phyloP scores from a whole-genome alignment of 1,140 invertebrate species.

The Aphaenogaster ashmeadi region DNA sequence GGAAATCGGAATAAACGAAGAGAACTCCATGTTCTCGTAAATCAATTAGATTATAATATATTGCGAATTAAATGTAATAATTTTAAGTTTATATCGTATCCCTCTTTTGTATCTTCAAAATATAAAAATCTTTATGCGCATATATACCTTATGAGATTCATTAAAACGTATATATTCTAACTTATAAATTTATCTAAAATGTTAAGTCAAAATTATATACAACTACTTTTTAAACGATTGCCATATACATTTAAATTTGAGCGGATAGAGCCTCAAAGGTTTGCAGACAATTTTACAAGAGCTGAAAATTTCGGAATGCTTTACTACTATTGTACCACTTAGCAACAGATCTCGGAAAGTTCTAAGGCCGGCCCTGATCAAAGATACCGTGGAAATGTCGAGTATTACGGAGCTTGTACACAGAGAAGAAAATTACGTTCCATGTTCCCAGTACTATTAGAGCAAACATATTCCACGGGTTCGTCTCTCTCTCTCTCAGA shows the following conservation, averaged over 20 bases:
- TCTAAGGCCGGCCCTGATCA: slow-evolving; percentile 30
- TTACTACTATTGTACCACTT: neutral
- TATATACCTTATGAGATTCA: neutral
- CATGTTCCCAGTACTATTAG: slow-evolving; percentile 60
- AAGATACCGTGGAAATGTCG: slow-evolving; percentile 43
- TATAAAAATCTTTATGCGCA: neutral
- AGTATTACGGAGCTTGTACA: slow-evolving; percentile 51
- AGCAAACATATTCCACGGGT: slow-evolving; percentile 66
- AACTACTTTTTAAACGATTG: neutral
- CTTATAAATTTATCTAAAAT: neutral
- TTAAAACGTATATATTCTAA: no score
- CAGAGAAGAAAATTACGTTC: slow-evolving; percentile 66
- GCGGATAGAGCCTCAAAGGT: neutral
- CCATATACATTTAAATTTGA: neutral
- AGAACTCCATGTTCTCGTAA: no score
- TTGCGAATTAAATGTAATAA: neutral
- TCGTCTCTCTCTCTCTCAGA: slow-evolving; percentile 47
- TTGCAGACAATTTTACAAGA: no score
- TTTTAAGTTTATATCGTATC: neutral
- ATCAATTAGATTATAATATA: neutral
- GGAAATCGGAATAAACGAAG: neutral
- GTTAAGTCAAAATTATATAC: neutral
- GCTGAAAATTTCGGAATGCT: neutral
- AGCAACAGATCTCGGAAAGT: neutral
- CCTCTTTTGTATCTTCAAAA: neutral